Percentiles rank a stretch among this genome's conserved stretches.
Conservation (phyloP, 2,797 vertebrate genomes). For the Characodon lateralis region DNA sequence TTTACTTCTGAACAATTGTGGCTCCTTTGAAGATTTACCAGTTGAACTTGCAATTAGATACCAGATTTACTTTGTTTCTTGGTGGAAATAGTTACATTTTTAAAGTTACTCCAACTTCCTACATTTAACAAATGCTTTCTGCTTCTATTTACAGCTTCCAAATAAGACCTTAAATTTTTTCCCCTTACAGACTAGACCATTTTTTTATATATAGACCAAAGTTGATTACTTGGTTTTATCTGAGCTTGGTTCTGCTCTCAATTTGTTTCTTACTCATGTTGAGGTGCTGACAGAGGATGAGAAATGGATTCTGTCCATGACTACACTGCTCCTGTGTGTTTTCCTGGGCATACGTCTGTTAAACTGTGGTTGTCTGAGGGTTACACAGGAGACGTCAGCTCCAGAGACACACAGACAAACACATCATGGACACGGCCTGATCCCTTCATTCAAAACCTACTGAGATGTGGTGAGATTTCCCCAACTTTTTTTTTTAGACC, state of each 20-base stretch:
- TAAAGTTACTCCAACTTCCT: background rate
- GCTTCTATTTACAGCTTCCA: background rate
- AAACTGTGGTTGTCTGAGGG: slow-evolving; percentile 69
- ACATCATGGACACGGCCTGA: slow-evolving; percentile 35
- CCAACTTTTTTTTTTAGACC: slow-evolving; percentile 30
- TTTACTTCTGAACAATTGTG: background rate
- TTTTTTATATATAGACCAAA: slow-evolving; percentile 19
- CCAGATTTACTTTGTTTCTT: background rate
- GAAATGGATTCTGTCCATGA: slow-evolving; percentile 41
- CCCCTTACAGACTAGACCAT: slow-evolving; percentile 1
- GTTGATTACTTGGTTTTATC: slow-evolving; percentile 20
- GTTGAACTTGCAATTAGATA: background rate
- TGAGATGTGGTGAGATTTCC: slow-evolving; percentile 38
- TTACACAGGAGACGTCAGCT: slow-evolving; percentile 54
- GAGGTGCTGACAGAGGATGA: slow-evolving; percentile 39
- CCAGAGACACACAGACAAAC: slow-evolving; percentile 37
- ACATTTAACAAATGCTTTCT: background rate
- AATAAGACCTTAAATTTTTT: background rate
- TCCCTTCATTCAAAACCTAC: slow-evolving; percentile 42
- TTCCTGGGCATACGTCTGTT: slow-evolving; percentile 60
- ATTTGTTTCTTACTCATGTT: slow-evolving; percentile 24
- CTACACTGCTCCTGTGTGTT: slow-evolving; percentile 52
- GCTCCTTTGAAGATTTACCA: background rate
- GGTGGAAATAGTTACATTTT: background rate
- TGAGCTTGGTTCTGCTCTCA: slow-evolving; percentile 21